Conservation (phyloP, 2,888 invertebrate species). For the Chrysolina americana region DNA sequence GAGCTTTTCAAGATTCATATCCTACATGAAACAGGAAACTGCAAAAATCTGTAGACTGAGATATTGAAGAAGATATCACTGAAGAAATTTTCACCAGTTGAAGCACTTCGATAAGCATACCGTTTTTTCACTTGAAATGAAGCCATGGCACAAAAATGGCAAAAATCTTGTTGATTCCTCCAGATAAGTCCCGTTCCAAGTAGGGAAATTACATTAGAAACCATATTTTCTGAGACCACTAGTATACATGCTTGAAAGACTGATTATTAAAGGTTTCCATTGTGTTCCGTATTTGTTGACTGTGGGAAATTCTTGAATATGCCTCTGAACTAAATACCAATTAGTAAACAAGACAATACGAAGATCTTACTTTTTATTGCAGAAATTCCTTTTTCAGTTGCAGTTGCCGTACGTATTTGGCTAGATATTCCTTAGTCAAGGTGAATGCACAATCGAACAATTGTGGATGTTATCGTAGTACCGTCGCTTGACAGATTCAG, state of each 20-base stretch:
- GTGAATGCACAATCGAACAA: conserved; percentile 24
- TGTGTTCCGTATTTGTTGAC: conserved; percentile 25
- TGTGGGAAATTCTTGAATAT: conserved; percentile 27
- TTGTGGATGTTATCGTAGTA: conserved; percentile 17
- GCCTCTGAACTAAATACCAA: conserved; percentile 27
- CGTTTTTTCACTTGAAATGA: no score
- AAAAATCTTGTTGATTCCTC: no score
- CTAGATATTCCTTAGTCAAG: conserved; percentile 30
- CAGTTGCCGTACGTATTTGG: conserved; percentile 28
- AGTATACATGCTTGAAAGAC: background rate
- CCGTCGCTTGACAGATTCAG: background rate
- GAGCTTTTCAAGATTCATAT: no score
- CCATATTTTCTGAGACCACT: no score
- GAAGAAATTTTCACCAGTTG: no score
- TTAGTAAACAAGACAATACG: conserved; percentile 30
- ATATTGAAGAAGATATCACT: no score
- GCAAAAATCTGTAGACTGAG: no score
- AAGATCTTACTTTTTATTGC: conserved; percentile 26
- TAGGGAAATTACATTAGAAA: no score
- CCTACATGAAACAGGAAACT: no score
- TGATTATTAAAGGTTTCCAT: background rate
- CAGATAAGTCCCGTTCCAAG: no score
- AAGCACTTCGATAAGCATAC: no score
- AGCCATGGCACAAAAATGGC: no score
- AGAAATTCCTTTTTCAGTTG: conserved; percentile 29